Percentiles rank a stretch among this genome's conserved stretches.
Conservation (phyloP, 1,140 invertebrate species). For the Sinonovacula constricta region DNA sequence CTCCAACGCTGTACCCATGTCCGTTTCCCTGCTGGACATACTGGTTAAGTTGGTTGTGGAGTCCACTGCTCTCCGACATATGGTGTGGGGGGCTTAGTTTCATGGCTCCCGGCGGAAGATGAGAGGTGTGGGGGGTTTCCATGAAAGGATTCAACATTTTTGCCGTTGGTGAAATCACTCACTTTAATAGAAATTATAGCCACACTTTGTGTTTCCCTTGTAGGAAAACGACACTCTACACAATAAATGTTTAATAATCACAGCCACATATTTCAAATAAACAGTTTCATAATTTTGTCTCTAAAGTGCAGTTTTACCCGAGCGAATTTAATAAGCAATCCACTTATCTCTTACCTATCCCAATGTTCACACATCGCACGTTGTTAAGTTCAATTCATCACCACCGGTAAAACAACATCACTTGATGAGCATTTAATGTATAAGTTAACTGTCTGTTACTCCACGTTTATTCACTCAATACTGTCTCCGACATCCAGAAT, state of each 20-base stretch:
- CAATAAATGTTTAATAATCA: too few species aligned
- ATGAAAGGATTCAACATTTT: constrained; percentile 89
- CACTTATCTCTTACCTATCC: too few species aligned
- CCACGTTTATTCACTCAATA: too few species aligned
- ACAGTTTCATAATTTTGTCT: background rate
- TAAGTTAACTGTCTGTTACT: too few species aligned
- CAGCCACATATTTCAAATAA: too few species aligned
- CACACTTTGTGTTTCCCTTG: background rate
- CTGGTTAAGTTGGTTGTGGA: constrained; percentile 74
- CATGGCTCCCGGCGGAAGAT: constrained; percentile 82
- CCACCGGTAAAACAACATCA: too few species aligned
- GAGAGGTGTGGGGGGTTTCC: constrained; percentile 83
- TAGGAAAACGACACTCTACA: background rate
- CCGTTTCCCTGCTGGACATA: constrained; percentile 80
- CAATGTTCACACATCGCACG: too few species aligned
- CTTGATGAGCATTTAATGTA: background rate
- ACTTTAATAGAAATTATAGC: background rate
- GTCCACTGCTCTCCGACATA: constrained; percentile 71
- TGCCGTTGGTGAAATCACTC: background rate
- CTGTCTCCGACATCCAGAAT: too few species aligned
- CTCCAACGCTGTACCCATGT: constrained; percentile 71
- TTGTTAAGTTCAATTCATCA: too few species aligned
- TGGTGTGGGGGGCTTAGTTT: constrained; percentile 86
- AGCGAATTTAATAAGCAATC: background rate
- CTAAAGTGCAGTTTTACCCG: constrained; percentile 7